A percentile compares a stretch with the other conserved stretches of the same genome.
Evolutionary conservation across 2,888 invertebrate genomes (phyloP).

Genomic region (Chaitophorus viminalis): DNA sequence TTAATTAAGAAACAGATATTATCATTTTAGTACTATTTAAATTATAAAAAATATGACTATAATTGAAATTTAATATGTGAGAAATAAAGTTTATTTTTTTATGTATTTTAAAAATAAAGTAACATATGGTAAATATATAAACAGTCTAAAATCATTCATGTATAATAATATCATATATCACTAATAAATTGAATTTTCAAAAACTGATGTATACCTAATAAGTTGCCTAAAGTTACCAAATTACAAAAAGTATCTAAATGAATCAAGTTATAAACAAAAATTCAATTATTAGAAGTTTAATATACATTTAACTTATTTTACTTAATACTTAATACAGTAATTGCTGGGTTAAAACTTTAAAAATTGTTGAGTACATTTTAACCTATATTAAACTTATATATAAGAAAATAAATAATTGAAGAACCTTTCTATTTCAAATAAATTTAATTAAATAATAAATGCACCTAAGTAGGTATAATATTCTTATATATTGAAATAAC

Average conservation of each 20-base stretch:
- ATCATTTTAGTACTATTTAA: too few species aligned
- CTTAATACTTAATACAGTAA: not conserved
- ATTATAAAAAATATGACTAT: not conserved
- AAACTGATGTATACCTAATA: not conserved
- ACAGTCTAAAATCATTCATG: not conserved
- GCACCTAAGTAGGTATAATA: too few species aligned
- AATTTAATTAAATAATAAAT: too few species aligned
- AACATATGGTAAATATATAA: not conserved
- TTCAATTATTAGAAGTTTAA: not conserved
- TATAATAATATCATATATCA: not conserved
- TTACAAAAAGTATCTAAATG: not conserved
- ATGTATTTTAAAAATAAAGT: not conserved
- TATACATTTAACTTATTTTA: not conserved
- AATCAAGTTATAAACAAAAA: not conserved
- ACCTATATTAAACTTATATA: too few species aligned
- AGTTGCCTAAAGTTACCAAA: not conserved
- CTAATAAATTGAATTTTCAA: not conserved
- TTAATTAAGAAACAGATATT: too few species aligned
- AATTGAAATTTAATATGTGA: not conserved
- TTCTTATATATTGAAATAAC: not conserved
- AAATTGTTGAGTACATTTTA: too few species aligned
- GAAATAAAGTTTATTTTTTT: not conserved
- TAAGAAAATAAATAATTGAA: too few species aligned
- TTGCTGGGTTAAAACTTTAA: too few species aligned
- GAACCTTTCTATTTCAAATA: too few species aligned